A percentile compares a stretch with the other conserved stretches of the same genome.
Conservation (phyloP, 1,140 invertebrate species). For the Zaprionus camerounensis region DNA sequence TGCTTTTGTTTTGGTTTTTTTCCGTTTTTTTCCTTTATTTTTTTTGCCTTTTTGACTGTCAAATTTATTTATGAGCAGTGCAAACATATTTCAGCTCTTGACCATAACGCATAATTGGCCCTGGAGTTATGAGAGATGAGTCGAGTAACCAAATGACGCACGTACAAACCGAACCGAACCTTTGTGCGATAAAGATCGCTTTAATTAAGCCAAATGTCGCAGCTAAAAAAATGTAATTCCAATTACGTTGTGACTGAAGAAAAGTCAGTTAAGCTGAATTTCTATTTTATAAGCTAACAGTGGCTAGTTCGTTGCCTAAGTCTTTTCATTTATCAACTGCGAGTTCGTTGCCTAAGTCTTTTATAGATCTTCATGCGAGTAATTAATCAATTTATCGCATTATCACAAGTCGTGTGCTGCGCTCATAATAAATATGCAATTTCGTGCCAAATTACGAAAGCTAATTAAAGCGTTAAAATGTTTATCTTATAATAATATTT, state of each 20-base stretch:
- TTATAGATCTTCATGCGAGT: background rate
- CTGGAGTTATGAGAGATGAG: slow-evolving; percentile 53
- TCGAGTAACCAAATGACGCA: slow-evolving; percentile 52
- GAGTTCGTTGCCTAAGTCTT: slow-evolving; percentile 33
- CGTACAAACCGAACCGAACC: slow-evolving; percentile 33
- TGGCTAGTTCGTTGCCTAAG: background rate
- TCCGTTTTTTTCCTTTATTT: slow-evolving; percentile 27
- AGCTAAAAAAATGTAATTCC: slow-evolving; percentile 8
- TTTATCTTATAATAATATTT: slow-evolving; percentile 62
- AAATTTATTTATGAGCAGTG: slow-evolving; percentile 76
- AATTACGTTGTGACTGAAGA: slow-evolving; percentile 2
- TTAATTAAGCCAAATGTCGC: slow-evolving; percentile 34
- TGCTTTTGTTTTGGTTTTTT: slow-evolving; percentile 30
- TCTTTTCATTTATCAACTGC: background rate
- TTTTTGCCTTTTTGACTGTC: slow-evolving; percentile 34
- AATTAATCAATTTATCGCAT: slow-evolving; percentile 35
- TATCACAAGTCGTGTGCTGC: slow-evolving; percentile 32
- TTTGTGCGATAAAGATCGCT: slow-evolving; percentile 50
- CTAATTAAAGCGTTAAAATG: slow-evolving; percentile 64
- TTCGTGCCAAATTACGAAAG: slow-evolving; percentile 58
- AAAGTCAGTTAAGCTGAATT: background rate
- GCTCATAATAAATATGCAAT: slow-evolving; percentile 25
- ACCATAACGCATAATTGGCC: slow-evolving; percentile 67
- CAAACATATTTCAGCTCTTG: slow-evolving; percentile 61
- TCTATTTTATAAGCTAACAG: background rate